Conservation (phyloP, 2,888 invertebrate species). For the Lasioglossum figueresi region DNA sequence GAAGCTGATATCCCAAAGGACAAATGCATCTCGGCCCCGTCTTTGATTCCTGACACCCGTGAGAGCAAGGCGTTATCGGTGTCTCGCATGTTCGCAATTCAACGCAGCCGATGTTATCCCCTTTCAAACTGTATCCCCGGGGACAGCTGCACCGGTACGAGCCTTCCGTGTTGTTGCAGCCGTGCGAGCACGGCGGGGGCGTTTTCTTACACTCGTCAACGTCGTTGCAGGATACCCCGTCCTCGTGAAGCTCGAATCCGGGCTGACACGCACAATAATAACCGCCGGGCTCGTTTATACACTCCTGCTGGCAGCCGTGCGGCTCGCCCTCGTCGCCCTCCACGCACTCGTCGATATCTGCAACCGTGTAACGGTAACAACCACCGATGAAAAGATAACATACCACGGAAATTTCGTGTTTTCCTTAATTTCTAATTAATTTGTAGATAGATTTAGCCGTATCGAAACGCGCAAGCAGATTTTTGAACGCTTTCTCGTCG, state of each 20-base stretch:
- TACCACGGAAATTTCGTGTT: background rate
- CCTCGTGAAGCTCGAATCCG: constrained; percentile 80
- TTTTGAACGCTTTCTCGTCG: too few relatives aligned
- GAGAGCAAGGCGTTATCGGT: constrained; percentile 68
- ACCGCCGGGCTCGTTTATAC: constrained; percentile 83
- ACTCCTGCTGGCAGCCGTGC: constrained; percentile 85
- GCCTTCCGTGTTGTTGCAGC: constrained; percentile 76
- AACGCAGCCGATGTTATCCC: constrained; percentile 72
- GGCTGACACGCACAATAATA: constrained; percentile 82
- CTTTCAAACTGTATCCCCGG: constrained; percentile 75
- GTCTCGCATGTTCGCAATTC: constrained; percentile 70
- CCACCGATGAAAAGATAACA: background rate
- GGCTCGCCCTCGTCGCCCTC: constrained; percentile 84
- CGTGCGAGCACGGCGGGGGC: constrained; percentile 74
- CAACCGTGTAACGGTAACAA: constrained; percentile 11
- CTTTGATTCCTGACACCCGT: constrained; percentile 74
- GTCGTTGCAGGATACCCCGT: constrained; percentile 77
- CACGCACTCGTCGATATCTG: constrained; percentile 86
- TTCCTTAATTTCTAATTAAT: background rate
- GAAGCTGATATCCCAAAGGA: constrained; percentile 84
- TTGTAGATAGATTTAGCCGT: background rate
- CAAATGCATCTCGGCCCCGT: constrained; percentile 85
- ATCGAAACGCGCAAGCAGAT: too few relatives aligned
- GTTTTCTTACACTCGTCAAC: constrained; percentile 79
- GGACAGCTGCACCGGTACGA: constrained; percentile 85